Conservation (phyloP, 2,797 vertebrate genomes). For the Ctenochaetus hawaiiensis region DNA sequence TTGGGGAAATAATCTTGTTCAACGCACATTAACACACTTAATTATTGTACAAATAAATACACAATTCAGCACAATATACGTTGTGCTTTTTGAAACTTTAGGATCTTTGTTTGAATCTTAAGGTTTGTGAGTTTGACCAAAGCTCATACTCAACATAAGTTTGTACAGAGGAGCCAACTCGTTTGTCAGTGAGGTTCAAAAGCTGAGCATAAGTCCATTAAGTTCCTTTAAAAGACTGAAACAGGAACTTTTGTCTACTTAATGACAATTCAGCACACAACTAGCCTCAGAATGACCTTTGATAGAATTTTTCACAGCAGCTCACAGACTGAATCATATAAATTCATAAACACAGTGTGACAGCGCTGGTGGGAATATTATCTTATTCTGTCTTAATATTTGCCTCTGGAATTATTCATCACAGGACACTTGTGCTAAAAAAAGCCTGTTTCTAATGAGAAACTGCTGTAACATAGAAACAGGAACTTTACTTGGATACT, state of each 20-base stretch:
- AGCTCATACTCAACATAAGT: background rate
- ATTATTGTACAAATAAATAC: background rate
- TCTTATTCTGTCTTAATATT: constrained; percentile 21
- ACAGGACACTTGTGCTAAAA: constrained; percentile 26
- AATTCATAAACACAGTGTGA: background rate
- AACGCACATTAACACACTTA: too few relatives aligned
- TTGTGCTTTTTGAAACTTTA: background rate
- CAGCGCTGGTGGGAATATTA: background rate
- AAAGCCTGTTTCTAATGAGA: constrained; percentile 7
- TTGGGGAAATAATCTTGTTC: too few relatives aligned
- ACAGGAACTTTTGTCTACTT: too few relatives aligned
- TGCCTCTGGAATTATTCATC: constrained; percentile 6
- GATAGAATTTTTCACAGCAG: too few relatives aligned
- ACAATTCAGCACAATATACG: background rate
- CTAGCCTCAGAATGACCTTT: background rate
- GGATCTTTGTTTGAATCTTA: background rate
- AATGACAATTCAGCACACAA: too few relatives aligned
- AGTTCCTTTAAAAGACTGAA: too few relatives aligned
- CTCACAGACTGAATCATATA: background rate
- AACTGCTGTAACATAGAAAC: background rate
- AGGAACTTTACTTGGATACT: constrained; percentile 14
- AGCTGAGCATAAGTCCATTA: too few relatives aligned
- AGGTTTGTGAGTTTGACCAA: background rate
- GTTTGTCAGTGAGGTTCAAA: too few relatives aligned
- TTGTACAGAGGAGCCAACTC: background rate